These are phyloP conservation scores for Pantherophis guttatus DNA, from an alignment of 2,113 vertebrate genomes.

Conservation along the genomic window DNA sequence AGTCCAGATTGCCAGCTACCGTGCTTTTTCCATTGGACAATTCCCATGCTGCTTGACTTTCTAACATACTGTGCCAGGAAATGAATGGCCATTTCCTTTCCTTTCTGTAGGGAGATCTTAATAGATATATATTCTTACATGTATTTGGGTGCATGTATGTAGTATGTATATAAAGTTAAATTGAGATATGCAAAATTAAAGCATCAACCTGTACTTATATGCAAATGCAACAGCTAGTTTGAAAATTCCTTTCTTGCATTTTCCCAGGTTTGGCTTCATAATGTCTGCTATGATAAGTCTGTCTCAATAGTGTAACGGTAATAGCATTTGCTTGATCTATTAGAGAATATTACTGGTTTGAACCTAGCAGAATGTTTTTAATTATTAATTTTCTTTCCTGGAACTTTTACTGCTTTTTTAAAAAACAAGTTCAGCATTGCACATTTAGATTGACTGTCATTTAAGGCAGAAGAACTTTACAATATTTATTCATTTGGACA, in stretches of 20 bases:
- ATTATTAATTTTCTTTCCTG: neutral
- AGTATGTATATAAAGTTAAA: neutral
- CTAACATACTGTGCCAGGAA: neutral
- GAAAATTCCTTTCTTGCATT: neutral
- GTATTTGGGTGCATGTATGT: neutral
- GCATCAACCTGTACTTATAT: neutral
- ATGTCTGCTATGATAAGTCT: neutral
- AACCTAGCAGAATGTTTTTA: neutral
- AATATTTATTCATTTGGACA: neutral
- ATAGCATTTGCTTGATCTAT: neutral
- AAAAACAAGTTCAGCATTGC: neutral
- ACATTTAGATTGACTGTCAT: neutral
- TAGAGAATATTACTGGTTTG: neutral
- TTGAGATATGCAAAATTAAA: neutral
- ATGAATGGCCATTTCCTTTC: neutral
- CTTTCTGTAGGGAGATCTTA: neutral
- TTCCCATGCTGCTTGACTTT: neutral
- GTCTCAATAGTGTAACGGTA: neutral
- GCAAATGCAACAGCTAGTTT: neutral
- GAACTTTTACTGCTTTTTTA: neutral
- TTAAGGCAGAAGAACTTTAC: neutral
- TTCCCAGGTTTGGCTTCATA: neutral
- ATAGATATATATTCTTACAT: neutral
- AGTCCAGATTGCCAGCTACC: neutral
- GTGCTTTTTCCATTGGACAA: neutral